Conservation (phyloP, 2,113 vertebrate species). For the Notechis scutatus region DNA sequence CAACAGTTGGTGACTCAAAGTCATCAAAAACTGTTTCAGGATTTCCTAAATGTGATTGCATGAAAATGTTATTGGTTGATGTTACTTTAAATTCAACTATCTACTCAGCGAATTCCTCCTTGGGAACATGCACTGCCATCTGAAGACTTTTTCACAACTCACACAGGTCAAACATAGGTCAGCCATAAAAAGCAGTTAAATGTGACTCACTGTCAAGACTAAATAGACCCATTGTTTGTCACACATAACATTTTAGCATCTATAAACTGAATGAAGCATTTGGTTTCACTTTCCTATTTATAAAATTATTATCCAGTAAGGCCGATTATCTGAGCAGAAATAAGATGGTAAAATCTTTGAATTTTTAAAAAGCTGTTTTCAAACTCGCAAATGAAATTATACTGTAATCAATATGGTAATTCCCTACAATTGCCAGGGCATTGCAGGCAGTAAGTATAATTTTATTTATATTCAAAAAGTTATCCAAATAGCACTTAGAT, state of each 20-base stretch:
- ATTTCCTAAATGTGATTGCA: neutral
- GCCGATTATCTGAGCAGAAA: neutral
- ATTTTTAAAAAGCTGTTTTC: neutral
- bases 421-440: neutral
- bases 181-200: neutral
- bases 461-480: neutral
- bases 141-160: neutral
- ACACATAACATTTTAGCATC: neutral
- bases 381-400: neutral
- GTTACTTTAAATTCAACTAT: neutral
- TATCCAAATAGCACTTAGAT: neutral
- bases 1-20: slow-evolving; percentile 30
- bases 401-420: neutral
- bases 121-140: neutral
- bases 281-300: neutral
- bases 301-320: neutral
- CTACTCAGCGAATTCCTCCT: neutral
- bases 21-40: slow-evolving; percentile 18
- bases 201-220: neutral
- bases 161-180: neutral
- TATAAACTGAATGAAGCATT: neutral
- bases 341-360: neutral
- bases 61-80: neutral
- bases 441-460: too few relatives aligned
- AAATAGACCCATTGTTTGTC: neutral